These are phyloP conservation scores for Eospalax fontanierii DNA, from an alignment of 2,797 vertebrate genomes.

Conservation along the genomic window DNA sequence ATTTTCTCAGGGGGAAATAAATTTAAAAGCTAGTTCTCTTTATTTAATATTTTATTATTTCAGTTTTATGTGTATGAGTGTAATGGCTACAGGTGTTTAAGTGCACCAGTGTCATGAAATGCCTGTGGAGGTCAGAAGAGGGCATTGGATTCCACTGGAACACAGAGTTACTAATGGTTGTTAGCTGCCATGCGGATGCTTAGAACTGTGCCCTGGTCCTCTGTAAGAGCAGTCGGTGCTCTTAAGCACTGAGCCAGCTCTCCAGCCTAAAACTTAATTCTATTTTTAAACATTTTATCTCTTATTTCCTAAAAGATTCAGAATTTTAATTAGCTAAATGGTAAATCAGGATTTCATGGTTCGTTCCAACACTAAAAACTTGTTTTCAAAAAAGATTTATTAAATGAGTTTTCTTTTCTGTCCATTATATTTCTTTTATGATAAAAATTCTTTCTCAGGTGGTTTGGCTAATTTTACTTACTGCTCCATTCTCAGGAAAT, in stretches of 20 bases:
- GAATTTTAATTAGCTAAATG: slow-evolving; percentile 37
- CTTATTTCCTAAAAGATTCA: slow-evolving; percentile 40
- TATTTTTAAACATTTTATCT: slow-evolving; percentile 29
- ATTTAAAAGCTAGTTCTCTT: neutral
- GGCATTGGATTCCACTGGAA: too few species aligned
- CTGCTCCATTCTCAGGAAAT: neutral
- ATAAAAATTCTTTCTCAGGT: slow-evolving; percentile 1
- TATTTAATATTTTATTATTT: too few species aligned
- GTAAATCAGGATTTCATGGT: neutral
- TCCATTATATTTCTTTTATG: slow-evolving; percentile 25
- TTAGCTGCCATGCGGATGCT: too few species aligned
- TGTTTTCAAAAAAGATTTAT: slow-evolving; percentile 27
- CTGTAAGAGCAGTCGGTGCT: too few species aligned
- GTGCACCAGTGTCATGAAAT: too few species aligned
- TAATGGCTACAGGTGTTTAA: too few species aligned
- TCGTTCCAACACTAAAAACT: neutral
- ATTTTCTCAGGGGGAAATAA: slow-evolving; percentile 20
- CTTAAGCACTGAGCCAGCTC: too few species aligned
- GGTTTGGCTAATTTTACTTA: neutral
- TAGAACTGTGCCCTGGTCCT: too few species aligned
- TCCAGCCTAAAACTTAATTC: neutral
- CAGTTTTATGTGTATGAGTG: too few species aligned
- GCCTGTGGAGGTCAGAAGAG: too few species aligned
- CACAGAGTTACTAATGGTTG: too few species aligned
- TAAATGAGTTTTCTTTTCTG: neutral